Base-by-base conservation (phyloP, 2,888 invertebrate species). In the Synanthedon tipuliformis region DNA sequence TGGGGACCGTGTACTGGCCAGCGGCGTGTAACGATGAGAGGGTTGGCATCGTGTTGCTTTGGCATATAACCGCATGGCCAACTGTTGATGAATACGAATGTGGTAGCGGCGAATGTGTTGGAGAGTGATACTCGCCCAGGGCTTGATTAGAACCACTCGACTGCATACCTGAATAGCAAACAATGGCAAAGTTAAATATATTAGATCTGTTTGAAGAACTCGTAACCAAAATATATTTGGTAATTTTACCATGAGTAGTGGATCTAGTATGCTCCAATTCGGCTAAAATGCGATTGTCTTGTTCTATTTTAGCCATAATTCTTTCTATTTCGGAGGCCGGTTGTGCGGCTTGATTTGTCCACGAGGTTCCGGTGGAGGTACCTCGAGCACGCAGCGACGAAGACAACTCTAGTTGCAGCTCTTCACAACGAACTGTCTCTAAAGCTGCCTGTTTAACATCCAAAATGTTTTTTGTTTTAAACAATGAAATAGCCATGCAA, bases 221-320 rank as follows among this genome's bases (percentile, higher is more conserved):
- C 8, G 34, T 34, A 34, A 34, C 8, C 8, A 45, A 45, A 45
- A 45, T 13, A 45, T 5, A 4, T 45, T n/a, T 3, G n/a, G 13
- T 45, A 45, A 13, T 4, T 50, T 50, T 70, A 91, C 91, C 90
- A 74, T 91, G 87, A 51, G 90, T 92, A 49, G 91, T 91, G 59
- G 92, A 91, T 73, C 95, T 90, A 64, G 93, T 92, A 78, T 95
- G 95, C 78, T 97, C 96, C 71, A 96, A 87, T 76, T 97, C 96
- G 61, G 96, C 96, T 71, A 96, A 89, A 68, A 96, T 94, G 67
- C 94, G 90, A 86, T 94, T 94, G 86, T 93, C 93, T 83, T 96
- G 96, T 83, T 96, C 96, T 70, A 97, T 95, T 89, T 96, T 96
- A 64, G 96, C 96, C 94, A 97, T 96, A 78, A 97, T 95, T 72